Percentiles rank a stretch among this genome's conserved stretches.
phyloP scores from a whole-genome alignment of 2,113 vertebrate genomes.

The Gambusia holbrooki region DNA sequence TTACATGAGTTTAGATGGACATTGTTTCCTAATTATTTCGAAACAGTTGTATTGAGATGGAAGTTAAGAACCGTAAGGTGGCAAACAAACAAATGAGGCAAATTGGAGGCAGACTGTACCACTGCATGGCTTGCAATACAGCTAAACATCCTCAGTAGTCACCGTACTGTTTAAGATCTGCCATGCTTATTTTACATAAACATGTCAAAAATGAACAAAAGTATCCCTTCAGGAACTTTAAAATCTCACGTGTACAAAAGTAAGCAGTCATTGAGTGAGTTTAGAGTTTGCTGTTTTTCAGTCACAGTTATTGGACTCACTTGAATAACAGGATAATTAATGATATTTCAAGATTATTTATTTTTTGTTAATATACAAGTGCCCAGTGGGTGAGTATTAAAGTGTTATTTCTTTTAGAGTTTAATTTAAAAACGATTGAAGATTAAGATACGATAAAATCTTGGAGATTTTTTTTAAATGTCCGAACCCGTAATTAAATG shows the following conservation, averaged over 20 bases:
- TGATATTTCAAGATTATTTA: background rate
- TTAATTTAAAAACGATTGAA: background rate
- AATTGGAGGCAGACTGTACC: background rate
- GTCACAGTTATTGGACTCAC: background rate
- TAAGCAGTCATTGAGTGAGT: background rate
- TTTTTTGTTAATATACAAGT: background rate
- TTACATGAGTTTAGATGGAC: slow-evolving; percentile 52
- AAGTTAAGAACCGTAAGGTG: slow-evolving; percentile 12
- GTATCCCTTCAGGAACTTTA: background rate
- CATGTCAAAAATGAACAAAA: background rate
- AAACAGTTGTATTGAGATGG: slow-evolving; percentile 14
- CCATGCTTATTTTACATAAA: background rate
- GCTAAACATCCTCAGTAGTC: background rate
- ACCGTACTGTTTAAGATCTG: background rate
- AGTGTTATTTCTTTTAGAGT: background rate
- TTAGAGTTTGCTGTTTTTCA: background rate
- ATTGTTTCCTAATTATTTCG: slow-evolving; percentile 19
- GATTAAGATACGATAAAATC: background rate
- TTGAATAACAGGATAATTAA: background rate
- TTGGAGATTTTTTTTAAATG: background rate
- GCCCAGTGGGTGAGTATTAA: background rate
- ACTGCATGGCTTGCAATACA: background rate
- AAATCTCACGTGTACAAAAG: background rate
- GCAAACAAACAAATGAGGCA: background rate
- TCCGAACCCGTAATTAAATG: background rate